These are phyloP conservation scores for Heterotis niloticus DNA, from an alignment of 2,113 vertebrate species.

Conservation along the genomic window DNA sequence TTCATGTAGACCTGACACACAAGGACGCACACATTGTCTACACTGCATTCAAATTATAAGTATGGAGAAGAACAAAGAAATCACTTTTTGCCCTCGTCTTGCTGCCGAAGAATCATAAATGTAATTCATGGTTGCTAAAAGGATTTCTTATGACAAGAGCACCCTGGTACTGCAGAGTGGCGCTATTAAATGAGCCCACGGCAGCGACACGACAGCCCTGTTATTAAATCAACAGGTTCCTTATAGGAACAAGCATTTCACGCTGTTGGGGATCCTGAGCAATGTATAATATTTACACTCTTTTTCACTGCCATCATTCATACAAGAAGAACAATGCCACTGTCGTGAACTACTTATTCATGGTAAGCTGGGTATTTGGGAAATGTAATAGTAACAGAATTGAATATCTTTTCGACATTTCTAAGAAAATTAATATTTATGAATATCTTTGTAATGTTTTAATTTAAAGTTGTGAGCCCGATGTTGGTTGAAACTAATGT, in stretches of 20 bases:
- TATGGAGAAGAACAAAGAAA: neutral
- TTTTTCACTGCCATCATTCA: too few relatives aligned
- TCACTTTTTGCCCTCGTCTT: neutral
- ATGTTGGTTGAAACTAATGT: too few relatives aligned
- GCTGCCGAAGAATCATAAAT: neutral
- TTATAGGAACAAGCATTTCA: slow-evolving; percentile 7
- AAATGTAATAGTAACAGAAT: too few relatives aligned
- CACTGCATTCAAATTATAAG: slow-evolving; percentile 13
- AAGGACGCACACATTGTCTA: neutral
- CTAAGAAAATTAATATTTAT: too few relatives aligned
- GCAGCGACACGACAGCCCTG: neutral
- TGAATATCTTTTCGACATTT: too few relatives aligned
- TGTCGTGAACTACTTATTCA: too few relatives aligned
- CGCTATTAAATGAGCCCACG: slow-evolving; percentile 1
- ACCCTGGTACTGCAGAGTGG: slow-evolving; percentile 11
- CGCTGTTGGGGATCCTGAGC: neutral
- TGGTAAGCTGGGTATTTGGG: too few relatives aligned
- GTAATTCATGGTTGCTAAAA: slow-evolving; percentile 3
- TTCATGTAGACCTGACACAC: too few relatives aligned
- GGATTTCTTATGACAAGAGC: slow-evolving; percentile 15
- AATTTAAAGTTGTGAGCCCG: too few relatives aligned
- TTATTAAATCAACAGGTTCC: slow-evolving; percentile 19
- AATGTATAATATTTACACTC: neutral
- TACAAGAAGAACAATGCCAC: too few relatives aligned
- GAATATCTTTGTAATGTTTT: too few relatives aligned